Conservation (phyloP, 2,888 invertebrate genomes). For the Tricholauxania praeusta region DNA sequence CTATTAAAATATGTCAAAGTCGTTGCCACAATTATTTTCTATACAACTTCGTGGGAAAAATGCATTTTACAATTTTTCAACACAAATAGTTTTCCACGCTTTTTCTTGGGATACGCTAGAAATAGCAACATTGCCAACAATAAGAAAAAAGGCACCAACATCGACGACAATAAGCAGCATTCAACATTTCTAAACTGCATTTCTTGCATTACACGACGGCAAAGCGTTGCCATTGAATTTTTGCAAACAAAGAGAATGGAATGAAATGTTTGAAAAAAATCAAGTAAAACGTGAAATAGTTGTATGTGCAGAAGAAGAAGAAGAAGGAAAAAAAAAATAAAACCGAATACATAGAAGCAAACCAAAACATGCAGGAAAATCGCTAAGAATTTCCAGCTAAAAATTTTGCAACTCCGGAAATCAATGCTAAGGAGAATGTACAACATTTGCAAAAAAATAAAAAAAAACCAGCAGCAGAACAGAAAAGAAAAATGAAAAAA, state of each 20-base stretch:
- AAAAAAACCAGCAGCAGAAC: not conserved
- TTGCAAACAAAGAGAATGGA: not conserved
- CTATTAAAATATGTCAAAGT: too few species aligned
- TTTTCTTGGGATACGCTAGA: too few species aligned
- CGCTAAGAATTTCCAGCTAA: too few species aligned
- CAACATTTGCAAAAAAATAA: not conserved
- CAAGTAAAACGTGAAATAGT: not conserved
- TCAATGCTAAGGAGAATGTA: too few species aligned
- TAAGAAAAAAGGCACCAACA: not conserved
- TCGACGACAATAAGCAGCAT: slow-evolving; percentile 13
- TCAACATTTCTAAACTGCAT: slow-evolving; percentile 18
- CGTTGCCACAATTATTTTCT: too few species aligned
- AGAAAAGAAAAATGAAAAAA: not conserved
- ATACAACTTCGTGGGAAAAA: too few species aligned
- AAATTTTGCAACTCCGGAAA: too few species aligned
- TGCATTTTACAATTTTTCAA: too few species aligned
- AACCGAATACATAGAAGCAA: not conserved
- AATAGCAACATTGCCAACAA: not conserved
- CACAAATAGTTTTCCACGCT: too few species aligned
- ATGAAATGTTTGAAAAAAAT: too few species aligned
- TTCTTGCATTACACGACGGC: not conserved
- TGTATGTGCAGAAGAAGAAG: not conserved
- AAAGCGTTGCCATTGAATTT: slow-evolving; percentile 27
- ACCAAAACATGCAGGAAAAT: not conserved
- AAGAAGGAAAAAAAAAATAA: not conserved